Evolutionary conservation across 2,113 vertebrate species (phyloP).

Genomic region (Phasianus colchicus): DNA sequence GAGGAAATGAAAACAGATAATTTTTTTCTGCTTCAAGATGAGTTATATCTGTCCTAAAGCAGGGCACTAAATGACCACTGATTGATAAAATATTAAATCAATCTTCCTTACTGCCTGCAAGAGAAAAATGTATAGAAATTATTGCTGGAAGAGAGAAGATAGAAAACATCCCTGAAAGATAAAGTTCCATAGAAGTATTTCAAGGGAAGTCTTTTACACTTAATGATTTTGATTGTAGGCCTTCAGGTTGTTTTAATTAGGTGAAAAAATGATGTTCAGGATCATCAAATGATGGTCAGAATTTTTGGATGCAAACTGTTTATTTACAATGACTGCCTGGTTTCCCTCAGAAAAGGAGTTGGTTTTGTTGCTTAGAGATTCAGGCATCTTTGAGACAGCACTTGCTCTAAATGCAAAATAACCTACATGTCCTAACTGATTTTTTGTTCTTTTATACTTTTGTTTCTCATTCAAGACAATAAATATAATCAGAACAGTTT

Average conservation of each 20-base stretch:
- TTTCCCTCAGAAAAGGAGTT: neutral
- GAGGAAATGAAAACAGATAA: neutral
- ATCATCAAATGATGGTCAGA: neutral
- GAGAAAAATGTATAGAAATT: neutral
- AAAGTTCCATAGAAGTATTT: neutral
- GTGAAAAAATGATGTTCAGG: neutral
- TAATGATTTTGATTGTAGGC: neutral
- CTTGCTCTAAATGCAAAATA: neutral
- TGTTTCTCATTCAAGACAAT: neutral
- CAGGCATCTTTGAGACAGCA: neutral
- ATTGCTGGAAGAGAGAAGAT: neutral
- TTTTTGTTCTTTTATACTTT: neutral
- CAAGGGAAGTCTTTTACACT: neutral
- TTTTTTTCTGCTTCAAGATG: neutral
- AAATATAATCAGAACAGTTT: slow-evolving; percentile 11
- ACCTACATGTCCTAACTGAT: neutral
- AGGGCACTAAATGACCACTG: neutral
- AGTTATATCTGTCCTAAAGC: neutral
- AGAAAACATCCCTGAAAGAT: neutral
- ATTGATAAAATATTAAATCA: neutral
- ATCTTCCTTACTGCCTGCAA: neutral
- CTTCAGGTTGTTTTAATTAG: neutral
- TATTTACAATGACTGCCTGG: neutral
- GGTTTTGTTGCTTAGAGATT: neutral
- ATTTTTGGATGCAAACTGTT: neutral